Evolutionary conservation across 2,797 vertebrate species (phyloP), one percentile per base, ranked within the genome.

Genomic region (Sciaenops ocellatus): DNA sequence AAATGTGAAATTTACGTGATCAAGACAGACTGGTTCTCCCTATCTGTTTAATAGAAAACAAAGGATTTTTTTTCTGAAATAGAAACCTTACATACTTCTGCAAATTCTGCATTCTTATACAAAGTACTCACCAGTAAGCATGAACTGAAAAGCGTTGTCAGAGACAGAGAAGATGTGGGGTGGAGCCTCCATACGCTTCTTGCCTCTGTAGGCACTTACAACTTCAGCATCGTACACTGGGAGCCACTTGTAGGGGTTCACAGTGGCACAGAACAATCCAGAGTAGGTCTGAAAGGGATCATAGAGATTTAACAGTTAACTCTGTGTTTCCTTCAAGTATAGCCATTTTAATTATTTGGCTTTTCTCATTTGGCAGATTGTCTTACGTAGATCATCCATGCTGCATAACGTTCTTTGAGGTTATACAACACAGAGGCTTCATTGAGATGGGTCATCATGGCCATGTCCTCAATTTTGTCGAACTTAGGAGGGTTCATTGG

Each of bases 161-260:
- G 97, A 97, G 92, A 98, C 97, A 69, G 97, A 97, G 95, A 97
- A 98, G 93, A 97, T 97, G 92, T 97, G 97, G 50, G 97, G 97
- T 17, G 96, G 96, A 72, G 95, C 94, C 84, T 97, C 97, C 93
- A 96, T 95, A 79, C 96, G 95, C 91, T 98, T 98, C 89, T 98
- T 98, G 93, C 96, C 96, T 91, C 95, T 93, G 82, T 97, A 97
- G 79, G 87, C 96, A 16, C 16, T 1, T 16, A 97, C 96, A 79
- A 96, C 96, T 73, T 96, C 95, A 0, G 91, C 38, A 69, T 96
- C 96, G 67, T 97, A 97, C 84, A n/a, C n/a, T n/a, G n/a, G n/a
- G n/a, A n/a, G n/a, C n/a, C n/a, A n/a, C n/a, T n/a, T n/a, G n/a
- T n/a, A n/a, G n/a, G n/a, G n/a, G n/a, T n/a, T n/a, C n/a, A n/a